Base-by-base conservation (phyloP, 2,113 vertebrate species). In the Etheostoma spectabile region DNA sequence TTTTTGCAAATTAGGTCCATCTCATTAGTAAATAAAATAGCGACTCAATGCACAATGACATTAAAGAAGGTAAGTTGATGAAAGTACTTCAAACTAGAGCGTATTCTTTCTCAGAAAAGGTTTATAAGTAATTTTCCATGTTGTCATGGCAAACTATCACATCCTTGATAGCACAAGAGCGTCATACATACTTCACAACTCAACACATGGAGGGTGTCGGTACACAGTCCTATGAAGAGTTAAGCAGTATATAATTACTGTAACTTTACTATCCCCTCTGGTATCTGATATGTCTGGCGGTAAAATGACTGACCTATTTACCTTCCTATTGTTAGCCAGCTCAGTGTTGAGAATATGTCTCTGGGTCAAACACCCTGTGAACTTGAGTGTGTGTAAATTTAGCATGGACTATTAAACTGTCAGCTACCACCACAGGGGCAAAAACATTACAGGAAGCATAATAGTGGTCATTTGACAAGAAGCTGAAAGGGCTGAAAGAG, bases 251-350 rank as follows among this genome's bases (percentile, higher is more conserved):
- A 80, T 81, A 85, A 90, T 94, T 91, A 91, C 88, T 72, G 66
- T 33, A 84, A 79, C 74, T 59, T 67, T 18, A 14, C 69, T 16
- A 52, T 84, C 55, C 46, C 57, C 63, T 51, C 59, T 79, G 90
- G 76, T 65, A 93, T 79, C 79, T 88, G 86, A 93, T 89, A 86
- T 48, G 71, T 87, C 62, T 80, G 75, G 46, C 51, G 8, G 21
- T 63, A 80, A 80, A 84, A 83, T 78, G 15, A 64, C 75, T 77
- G 86, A 85, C 78, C 82, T 83, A 85, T 90, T 87, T 93, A 79
- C 85, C 81, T 63, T 68, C 51, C 69, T 77, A 75, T 80, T 91
- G 86, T 92, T 68, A 81, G 68, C 49, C 35, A 48, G 69, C 82
- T 66, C 70, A 79, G 84, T 67, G 66, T 59, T 8, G 45, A 81